Evolutionary conservation across 2,888 invertebrate genomes (phyloP), one percentile per base, ranked within the genome.

Genomic region (Eupithecia abbreviata): DNA sequence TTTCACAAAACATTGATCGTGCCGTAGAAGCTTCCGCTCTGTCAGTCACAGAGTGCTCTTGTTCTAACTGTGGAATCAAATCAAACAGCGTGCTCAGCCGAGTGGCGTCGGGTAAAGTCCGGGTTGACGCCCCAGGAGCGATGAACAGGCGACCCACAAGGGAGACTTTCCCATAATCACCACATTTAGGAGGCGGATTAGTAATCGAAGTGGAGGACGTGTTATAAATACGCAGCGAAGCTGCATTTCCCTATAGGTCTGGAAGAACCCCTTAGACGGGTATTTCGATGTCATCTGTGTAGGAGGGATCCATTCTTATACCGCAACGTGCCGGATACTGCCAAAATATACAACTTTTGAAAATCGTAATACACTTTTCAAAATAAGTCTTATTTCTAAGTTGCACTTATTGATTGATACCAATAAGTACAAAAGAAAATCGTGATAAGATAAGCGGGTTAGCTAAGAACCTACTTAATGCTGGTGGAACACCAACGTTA

Each of bases 11-110:
- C 67, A 42, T 67, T 18, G 9, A 68, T 68, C 69, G 47, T 30
- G 4, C 4, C 10, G 13, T 47, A 45, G 45, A 30, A 69, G 71
- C 55, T 69, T 69, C 45, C 58, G n/a, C 45, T 71, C 75, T 75
- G 75, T 71, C 41, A 18, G 74, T 65, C 18, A 41, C 58, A 67
- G 58, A 68, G 45, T 68, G 65, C 71, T 66, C 55, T 67, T 45
- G 71, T 75, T 80, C 75, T 82, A 84, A 83, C 79, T 82, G 73
- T 55, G 80, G 82, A 84, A 85, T 85, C 83, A 83, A 86, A 85
- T 85, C 83, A 84, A 85, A 85, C 82, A 82, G 82, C 78, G 78
- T 77, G 80, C 77, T 62, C 79, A 79, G 77, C 77, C 76, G 77
- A 75, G 77, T 77, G 75, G 73, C 74, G 79, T 77, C 13, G n/a